phyloP scores from a whole-genome alignment of 2,888 invertebrate genomes.

The Vanessa cardui region DNA sequence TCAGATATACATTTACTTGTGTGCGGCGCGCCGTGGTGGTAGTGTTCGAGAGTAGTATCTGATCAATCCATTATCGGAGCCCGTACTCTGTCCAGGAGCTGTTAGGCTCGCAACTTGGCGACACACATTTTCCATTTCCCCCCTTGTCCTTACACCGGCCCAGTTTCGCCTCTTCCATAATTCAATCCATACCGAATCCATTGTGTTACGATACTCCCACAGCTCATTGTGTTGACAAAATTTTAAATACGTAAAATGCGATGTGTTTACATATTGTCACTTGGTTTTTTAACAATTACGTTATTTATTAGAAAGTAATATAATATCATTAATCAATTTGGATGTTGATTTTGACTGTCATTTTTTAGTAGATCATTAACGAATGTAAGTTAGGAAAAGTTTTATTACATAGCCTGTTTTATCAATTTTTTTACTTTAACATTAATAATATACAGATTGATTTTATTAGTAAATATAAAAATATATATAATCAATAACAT shows the following conservation, averaged over 20 bases:
- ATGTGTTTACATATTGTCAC: not conserved
- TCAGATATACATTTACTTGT: constrained; percentile 34
- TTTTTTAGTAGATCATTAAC: no score
- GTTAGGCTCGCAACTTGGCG: constrained; percentile 73
- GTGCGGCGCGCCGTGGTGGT: constrained; percentile 28
- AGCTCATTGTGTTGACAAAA: constrained; percentile 1
- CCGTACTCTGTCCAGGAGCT: constrained; percentile 70
- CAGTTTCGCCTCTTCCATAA: constrained; percentile 75
- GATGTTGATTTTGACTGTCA: no score
- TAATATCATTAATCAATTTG: no score
- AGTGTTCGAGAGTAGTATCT: constrained; percentile 65
- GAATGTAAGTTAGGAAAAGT: no score
- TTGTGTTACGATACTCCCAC: constrained; percentile 49
- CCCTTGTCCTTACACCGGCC: constrained; percentile 65
- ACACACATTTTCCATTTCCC: constrained; percentile 82
- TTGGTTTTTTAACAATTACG: not conserved
- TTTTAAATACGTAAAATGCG: constrained; percentile 8
- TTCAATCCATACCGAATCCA: constrained; percentile 76
- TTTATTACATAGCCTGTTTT: no score
- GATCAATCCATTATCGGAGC: constrained; percentile 77
- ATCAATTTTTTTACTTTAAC: no score
- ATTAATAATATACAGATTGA: no score
- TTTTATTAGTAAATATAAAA: no score
- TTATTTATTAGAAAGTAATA: not conserved
- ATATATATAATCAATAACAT: no score